phyloP scores from a whole-genome alignment of 2,888 invertebrate species.

The Pardosa pseudoannulata region DNA sequence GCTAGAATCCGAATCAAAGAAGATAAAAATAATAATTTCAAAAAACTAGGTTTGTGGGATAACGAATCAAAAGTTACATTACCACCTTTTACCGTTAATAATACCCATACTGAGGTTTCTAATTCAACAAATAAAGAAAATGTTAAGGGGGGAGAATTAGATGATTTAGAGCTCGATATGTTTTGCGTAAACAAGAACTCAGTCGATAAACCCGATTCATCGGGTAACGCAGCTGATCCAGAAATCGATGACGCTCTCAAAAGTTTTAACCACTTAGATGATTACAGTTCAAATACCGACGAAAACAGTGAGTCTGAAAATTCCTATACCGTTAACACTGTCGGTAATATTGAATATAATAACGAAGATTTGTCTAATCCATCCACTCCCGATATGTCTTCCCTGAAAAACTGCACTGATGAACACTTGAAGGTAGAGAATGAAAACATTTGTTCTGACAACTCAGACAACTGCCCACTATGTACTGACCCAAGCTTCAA shows the following conservation, averaged over 20 bases:
- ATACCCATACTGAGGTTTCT: neutral
- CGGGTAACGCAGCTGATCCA: slow-evolving; percentile 9
- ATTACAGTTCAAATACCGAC: slow-evolving; percentile 47
- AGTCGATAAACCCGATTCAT: neutral
- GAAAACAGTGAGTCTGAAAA: slow-evolving; percentile 50
- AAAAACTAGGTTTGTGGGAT: slow-evolving; percentile 64
- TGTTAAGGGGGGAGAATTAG: slow-evolving; percentile 38
- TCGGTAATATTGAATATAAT: neutral
- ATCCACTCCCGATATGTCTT: neutral
- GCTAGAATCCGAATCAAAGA: slow-evolving; percentile 53
- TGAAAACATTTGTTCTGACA: slow-evolving; percentile 58
- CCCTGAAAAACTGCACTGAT: neutral
- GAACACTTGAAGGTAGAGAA: neutral
- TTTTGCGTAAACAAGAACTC: slow-evolving; percentile 31
- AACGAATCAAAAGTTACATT: slow-evolving; percentile 67
- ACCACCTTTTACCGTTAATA: slow-evolving; percentile 33
- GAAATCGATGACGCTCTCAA: slow-evolving; percentile 56
- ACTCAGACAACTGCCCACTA: slow-evolving; percentile 51
- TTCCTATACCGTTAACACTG: slow-evolving; percentile 10
- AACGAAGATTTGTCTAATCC: neutral
- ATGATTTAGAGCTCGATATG: slow-evolving; percentile 67
- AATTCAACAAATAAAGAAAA: neutral
- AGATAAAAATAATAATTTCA: slow-evolving; percentile 61
- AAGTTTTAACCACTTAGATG: slow-evolving; percentile 63
- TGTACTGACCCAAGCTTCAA: slow-evolving; percentile 57